phyloP scores from a whole-genome alignment of 2,888 invertebrate genomes.

The Drosophila algonquin region DNA sequence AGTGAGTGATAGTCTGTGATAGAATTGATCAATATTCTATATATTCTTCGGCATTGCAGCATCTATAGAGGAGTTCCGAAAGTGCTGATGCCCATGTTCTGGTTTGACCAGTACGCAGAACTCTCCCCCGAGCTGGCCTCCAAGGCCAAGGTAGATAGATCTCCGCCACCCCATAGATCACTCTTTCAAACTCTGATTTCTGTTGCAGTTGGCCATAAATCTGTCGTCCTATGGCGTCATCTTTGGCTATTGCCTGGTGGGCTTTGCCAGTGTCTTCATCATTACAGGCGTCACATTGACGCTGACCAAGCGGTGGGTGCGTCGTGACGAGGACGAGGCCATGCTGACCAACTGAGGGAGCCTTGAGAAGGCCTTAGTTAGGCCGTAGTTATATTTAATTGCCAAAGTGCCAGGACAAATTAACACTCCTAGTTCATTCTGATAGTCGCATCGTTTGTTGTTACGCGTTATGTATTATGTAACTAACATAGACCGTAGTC shows the following conservation, averaged over 20 bases:
- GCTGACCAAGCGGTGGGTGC: conserved; percentile 80
- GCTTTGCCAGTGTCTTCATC: conserved; percentile 75
- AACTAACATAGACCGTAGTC: conserved; percentile 6
- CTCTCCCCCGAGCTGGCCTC: conserved; percentile 86
- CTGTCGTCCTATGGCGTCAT: conserved; percentile 79
- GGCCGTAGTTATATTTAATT: conserved; percentile 15
- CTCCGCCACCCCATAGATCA: not conserved
- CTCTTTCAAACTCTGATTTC: not conserved
- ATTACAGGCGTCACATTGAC: conserved; percentile 77
- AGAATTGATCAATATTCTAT: not conserved
- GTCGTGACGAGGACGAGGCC: conserved; percentile 77
- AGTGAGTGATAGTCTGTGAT: conserved; percentile 84
- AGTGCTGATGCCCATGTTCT: conserved; percentile 89
- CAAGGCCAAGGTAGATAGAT: conserved; percentile 76
- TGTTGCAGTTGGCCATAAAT: conserved; percentile 76
- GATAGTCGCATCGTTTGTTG: conserved; percentile 44
- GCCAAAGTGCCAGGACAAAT: conserved; percentile 70
- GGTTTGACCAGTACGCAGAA: conserved; percentile 89
- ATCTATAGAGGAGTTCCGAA: conserved; percentile 85
- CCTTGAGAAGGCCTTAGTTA: not conserved
- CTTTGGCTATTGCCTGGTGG: conserved; percentile 74
- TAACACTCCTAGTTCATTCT: conserved; percentile 58
- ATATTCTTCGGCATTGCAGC: conserved; percentile 82
- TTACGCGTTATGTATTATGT: conserved; percentile 44
- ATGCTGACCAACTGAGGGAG: conserved; percentile 65